Conservation (phyloP, 2,888 invertebrate species). For the Microdon myrmicae region DNA sequence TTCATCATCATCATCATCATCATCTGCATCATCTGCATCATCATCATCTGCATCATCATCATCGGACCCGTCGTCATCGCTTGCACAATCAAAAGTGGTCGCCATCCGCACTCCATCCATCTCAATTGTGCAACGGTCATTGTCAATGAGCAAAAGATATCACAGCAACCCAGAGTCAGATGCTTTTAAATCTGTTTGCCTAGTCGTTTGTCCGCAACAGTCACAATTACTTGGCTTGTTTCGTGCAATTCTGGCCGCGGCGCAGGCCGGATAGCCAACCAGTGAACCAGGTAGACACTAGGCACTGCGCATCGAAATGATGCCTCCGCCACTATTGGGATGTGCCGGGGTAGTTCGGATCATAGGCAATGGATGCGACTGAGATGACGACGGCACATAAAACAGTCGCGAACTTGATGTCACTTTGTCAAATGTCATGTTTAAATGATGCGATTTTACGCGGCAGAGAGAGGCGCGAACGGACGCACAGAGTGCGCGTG, state of each 20-base stretch:
- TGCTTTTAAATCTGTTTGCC: conserved; percentile 30
- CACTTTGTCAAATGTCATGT: conserved; percentile 57
- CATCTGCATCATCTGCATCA: too few relatives aligned
- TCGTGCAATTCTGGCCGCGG: conserved; percentile 10
- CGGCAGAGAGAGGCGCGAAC: conserved; percentile 1
- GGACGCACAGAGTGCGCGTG: conserved; percentile 30
- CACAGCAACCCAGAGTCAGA: conserved; percentile 9
- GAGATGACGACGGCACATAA: conserved; percentile 36
- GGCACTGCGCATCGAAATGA: too few relatives aligned
- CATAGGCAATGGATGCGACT: conserved; percentile 9
- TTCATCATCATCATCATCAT: too few relatives aligned
- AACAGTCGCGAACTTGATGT: conserved; percentile 54
- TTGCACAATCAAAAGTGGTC: conserved; percentile 46
- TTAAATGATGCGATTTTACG: conserved; percentile 51
- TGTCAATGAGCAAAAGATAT: conserved; percentile 38
- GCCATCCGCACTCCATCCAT: conserved; percentile 43
- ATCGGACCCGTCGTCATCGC: conserved; percentile 41
- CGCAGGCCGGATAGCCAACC: conserved; percentile 8
- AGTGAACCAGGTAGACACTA: too few relatives aligned
- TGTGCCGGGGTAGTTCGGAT: too few relatives aligned
- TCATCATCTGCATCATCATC: conserved; percentile 36
- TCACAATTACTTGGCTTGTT: conserved; percentile 37
- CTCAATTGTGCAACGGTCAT: conserved; percentile 38
- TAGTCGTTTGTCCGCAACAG: conserved; percentile 36
- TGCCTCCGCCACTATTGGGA: conserved; percentile 2